Percentiles rank a stretch among this genome's conserved stretches.
These are phyloP conservation scores for Ariopsis seemanni DNA, from an alignment of 2,113 vertebrate genomes.

Conservation along the genomic window DNA sequence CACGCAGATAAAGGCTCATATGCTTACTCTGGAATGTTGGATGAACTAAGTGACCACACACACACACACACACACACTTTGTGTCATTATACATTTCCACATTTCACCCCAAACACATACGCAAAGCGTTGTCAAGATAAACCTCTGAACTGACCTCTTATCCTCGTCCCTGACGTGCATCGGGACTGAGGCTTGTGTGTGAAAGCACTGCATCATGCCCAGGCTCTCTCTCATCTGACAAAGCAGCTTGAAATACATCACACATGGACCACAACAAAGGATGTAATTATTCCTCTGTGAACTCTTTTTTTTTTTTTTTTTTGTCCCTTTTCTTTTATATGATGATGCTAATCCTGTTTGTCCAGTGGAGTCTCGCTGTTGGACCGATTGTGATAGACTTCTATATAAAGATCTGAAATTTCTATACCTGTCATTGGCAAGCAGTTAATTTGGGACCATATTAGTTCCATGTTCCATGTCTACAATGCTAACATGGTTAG, in stretches of 20 bases:
- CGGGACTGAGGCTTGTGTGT: not conserved
- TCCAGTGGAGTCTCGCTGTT: conserved; percentile 36
- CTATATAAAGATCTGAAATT: conserved; percentile 34
- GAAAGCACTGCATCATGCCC: not conserved
- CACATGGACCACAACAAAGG: not conserved
- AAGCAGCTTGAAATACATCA: conserved; percentile 22
- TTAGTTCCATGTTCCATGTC: not conserved
- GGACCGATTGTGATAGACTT: conserved; percentile 36
- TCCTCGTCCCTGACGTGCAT: not conserved
- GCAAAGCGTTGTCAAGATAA: not conserved
- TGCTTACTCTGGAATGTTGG: not conserved
- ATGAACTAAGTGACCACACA: not conserved
- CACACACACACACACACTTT: not conserved
- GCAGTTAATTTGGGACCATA: conserved; percentile 21
- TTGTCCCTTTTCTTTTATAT: conserved; percentile 23
- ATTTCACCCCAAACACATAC: not conserved
- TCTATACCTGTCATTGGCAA: not conserved
- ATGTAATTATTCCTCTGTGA: conserved; percentile 49
- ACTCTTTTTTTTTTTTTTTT: too few relatives aligned
- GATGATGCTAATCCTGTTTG: conserved; percentile 54
- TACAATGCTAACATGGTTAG: not conserved
- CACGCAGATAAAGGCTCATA: not conserved
- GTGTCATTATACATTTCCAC: conserved; percentile 1
- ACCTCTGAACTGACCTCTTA: conserved; percentile 9
- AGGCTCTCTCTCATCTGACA: not conserved